phyloP scores from a whole-genome alignment of 1,140 invertebrate species.

The Penaeus indicus region DNA sequence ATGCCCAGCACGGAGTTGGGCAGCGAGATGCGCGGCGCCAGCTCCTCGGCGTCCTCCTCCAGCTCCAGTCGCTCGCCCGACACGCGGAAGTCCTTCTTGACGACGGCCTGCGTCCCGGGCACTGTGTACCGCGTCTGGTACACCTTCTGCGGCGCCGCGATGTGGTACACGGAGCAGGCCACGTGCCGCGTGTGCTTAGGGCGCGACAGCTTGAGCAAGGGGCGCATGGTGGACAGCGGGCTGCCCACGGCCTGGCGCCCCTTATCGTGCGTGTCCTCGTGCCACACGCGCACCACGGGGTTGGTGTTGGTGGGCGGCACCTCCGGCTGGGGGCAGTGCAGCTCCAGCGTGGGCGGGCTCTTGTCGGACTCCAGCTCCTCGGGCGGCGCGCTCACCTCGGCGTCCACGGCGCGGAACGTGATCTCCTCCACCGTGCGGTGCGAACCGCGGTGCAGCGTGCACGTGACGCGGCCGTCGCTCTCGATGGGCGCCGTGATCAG shows the following conservation, averaged over 20 bases:
- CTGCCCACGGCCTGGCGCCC: not conserved
- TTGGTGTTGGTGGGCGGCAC: not conserved
- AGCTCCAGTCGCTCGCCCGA: not conserved
- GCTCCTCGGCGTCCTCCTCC: not conserved
- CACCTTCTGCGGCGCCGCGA: not conserved
- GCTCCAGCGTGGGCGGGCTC: not conserved
- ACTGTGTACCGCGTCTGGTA: slow-evolving; percentile 12
- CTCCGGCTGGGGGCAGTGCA: slow-evolving; percentile 1
- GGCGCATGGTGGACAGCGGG: not conserved
- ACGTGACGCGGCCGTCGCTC: slow-evolving; percentile 23
- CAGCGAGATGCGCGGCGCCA: slow-evolving; percentile 1
- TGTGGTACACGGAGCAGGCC: slow-evolving; percentile 31
- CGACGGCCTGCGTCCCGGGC: not conserved
- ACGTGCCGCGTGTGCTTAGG: not conserved
- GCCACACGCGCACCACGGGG: slow-evolving; percentile 35
- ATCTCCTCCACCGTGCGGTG: slow-evolving; percentile 3
- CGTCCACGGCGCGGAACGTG: slow-evolving; percentile 20
- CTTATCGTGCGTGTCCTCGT: not conserved
- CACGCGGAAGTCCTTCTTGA: not conserved
- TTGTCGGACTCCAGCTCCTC: slow-evolving; percentile 7
- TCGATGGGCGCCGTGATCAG: slow-evolving; percentile 18
- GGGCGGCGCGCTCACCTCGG: not conserved
- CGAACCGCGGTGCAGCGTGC: slow-evolving; percentile 19
- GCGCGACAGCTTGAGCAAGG: not conserved
- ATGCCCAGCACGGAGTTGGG: slow-evolving; percentile 22